Conservation (phyloP, 2,797 vertebrate species). For the Pangasius mekongensis region DNA sequence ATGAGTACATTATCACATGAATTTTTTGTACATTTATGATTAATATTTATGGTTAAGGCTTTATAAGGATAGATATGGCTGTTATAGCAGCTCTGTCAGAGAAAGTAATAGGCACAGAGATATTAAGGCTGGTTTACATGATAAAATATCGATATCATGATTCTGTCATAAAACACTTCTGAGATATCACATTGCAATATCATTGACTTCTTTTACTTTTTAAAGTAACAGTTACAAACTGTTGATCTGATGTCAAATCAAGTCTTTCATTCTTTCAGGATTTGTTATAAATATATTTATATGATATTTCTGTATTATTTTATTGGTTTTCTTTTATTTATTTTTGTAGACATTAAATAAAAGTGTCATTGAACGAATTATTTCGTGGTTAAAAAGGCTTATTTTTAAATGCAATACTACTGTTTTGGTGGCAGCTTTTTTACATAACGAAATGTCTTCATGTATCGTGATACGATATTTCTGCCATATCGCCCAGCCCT, state of each 20-base stretch:
- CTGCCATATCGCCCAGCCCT: not conserved
- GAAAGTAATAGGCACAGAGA: conserved; percentile 46
- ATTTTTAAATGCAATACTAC: not conserved
- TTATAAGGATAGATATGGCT: conserved; percentile 52
- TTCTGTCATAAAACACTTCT: not conserved
- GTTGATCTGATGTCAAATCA: not conserved
- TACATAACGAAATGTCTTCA: not conserved
- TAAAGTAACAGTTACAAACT: not conserved
- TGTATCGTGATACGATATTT: not conserved
- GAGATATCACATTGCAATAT: not conserved
- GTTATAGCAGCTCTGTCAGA: conserved; percentile 35
- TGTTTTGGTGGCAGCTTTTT: not conserved
- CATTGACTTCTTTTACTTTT: not conserved
- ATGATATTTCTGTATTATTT: not conserved
- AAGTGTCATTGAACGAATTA: not conserved
- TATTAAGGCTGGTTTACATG: not conserved
- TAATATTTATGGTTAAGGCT: conserved; percentile 69
- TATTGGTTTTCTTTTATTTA: not conserved
- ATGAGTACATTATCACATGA: not conserved
- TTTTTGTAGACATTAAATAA: not conserved
- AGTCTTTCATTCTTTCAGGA: not conserved
- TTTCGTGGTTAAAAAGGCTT: not conserved
- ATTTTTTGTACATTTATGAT: conserved; percentile 11
- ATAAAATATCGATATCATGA: not conserved
- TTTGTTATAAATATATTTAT: too few relatives aligned